Percentiles rank a stretch among this genome's conserved stretches.
Evolutionary conservation across 2,113 vertebrate genomes (phyloP).

Genomic region (Chascanopsetta lugubris): DNA sequence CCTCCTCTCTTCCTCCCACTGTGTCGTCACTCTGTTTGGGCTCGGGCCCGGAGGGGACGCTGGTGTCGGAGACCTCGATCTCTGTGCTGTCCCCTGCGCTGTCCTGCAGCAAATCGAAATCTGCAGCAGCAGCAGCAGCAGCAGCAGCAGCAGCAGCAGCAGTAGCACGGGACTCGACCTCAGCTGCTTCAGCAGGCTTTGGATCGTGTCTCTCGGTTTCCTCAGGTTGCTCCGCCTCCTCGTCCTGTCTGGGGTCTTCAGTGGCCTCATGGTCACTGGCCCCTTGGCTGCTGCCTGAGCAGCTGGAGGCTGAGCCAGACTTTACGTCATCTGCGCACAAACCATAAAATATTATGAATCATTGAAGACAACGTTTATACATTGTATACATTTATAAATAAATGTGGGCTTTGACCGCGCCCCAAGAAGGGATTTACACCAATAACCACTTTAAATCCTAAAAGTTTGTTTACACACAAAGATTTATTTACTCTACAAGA

Average conservation of each 20-base stretch:
- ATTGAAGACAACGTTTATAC: too few relatives aligned
- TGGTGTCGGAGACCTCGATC: slow-evolving; percentile 57
- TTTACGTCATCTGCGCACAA: slow-evolving; percentile 64
- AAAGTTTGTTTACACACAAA: too few relatives aligned
- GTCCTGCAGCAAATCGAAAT: slow-evolving; percentile 35
- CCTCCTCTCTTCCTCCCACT: slow-evolving; percentile 20
- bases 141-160: too few relatives aligned
- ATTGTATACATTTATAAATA: too few relatives aligned
- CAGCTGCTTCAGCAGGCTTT: slow-evolving; percentile 23
- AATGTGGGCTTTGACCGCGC: too few relatives aligned
- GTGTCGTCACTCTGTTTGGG: slow-evolving; percentile 28
- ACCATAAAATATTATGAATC: too few relatives aligned
- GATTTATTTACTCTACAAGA: too few relatives aligned
- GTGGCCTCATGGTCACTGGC: slow-evolving; percentile 56
- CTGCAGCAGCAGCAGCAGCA: slow-evolving; percentile 1
- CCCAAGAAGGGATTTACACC: too few relatives aligned
- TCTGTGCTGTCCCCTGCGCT: slow-evolving; percentile 45
- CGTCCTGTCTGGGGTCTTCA: slow-evolving; percentile 38
- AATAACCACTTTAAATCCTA: too few relatives aligned
- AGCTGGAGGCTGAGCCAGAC: slow-evolving; percentile 67
- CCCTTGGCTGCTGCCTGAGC: slow-evolving; percentile 74
- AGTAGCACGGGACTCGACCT: too few relatives aligned
- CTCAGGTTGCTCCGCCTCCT: slow-evolving; percentile 29
- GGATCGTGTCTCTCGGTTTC: slow-evolving; percentile 21
- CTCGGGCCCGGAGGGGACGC: slow-evolving; percentile 30